Base-by-base conservation (phyloP, 2,113 vertebrate genomes). In the Actinemys pallida region DNA sequence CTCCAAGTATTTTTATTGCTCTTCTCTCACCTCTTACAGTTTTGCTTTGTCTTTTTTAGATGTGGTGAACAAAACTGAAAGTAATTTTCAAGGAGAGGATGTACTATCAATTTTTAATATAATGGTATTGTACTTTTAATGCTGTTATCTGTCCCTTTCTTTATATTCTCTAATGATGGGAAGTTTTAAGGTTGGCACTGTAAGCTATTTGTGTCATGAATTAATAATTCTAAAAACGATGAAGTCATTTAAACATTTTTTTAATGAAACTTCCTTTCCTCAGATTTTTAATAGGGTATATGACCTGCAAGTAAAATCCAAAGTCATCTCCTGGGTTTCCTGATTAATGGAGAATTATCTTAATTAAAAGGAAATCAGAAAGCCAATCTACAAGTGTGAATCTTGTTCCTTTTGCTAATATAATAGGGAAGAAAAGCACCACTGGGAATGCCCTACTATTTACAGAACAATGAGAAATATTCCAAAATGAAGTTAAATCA, bases 211-310 rank as follows among this genome's bases (percentile, higher is more conserved):
- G 52, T 95, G 35, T 12, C 57, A 87, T 83, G 45, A 93, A 94
- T 83, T 90, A 87, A 22, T 94, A 95, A 95, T 97, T 96, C 78
- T 57, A 95, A 96, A 95, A 97, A 93, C 96, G 94, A 91, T 94
- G 2, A 96, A 94, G 49, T 92, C 84, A 94, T 96, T 91, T 39
- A 96, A 92, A 16, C 50, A 24, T 49, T 91, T 94, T 96, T 97
- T 89, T 75, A 35, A 45, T 65, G 45, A 87, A 90, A 90, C 4
- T 85, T 93, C 78, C 25, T 49, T n/a, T 94, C 90, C 75, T 94
- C 78, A 87, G 79, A 82, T 95, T 95, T 94, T 95, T 86, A 95
- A 83, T 35, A 89, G 3, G 27, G 25, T 84, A 8, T 72, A 83
- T 95, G 85, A 94, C 35, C 47, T 96, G 87, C 39, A 90, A 97